Percentiles rank a stretch among this genome's conserved stretches.
Conservation (phyloP, 1,140 invertebrate species). For the Zaprionus taronus region DNA sequence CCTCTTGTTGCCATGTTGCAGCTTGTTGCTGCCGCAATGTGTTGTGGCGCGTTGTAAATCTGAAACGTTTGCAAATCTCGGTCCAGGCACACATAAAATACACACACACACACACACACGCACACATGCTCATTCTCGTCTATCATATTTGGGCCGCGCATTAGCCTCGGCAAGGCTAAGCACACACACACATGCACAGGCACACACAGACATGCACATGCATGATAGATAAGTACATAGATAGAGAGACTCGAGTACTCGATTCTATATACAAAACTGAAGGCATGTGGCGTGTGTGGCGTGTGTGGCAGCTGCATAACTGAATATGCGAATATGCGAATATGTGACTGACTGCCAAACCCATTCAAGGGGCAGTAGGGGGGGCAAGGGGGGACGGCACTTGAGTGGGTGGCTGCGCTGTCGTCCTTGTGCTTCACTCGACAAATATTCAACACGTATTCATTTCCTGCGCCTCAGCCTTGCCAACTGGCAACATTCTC, state of each 20-base stretch:
- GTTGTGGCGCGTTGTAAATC: constrained; percentile 60
- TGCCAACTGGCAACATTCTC: constrained; percentile 77
- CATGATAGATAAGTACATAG: constrained; percentile 45
- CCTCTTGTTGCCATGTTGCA: constrained; percentile 58
- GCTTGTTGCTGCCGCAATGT: constrained; percentile 72
- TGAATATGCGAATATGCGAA: constrained; percentile 46
- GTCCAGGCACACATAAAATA: constrained; percentile 46
- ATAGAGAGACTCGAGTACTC: constrained; percentile 41
- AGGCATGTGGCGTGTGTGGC: constrained; percentile 25
- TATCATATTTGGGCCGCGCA: constrained; percentile 80
- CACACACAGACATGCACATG: constrained; percentile 46
- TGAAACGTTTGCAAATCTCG: constrained; percentile 81
- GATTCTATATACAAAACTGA: constrained; percentile 23
- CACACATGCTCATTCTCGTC: constrained; percentile 55
- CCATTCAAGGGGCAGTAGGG: neutral
- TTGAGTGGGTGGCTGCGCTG: constrained; percentile 9
- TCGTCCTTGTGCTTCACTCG: constrained; percentile 80
- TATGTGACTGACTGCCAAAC: constrained; percentile 36
- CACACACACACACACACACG: constrained; percentile 21
- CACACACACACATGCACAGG: constrained; percentile 32
- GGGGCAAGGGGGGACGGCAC: neutral
- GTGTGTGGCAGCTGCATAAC: constrained; percentile 45
- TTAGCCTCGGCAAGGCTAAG: constrained; percentile 77
- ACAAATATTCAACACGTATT: constrained; percentile 83
- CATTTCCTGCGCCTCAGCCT: constrained; percentile 80